Percentiles rank a stretch among this genome's conserved stretches.
phyloP scores from a whole-genome alignment of 2,797 vertebrate genomes.

The Betta splendens region DNA sequence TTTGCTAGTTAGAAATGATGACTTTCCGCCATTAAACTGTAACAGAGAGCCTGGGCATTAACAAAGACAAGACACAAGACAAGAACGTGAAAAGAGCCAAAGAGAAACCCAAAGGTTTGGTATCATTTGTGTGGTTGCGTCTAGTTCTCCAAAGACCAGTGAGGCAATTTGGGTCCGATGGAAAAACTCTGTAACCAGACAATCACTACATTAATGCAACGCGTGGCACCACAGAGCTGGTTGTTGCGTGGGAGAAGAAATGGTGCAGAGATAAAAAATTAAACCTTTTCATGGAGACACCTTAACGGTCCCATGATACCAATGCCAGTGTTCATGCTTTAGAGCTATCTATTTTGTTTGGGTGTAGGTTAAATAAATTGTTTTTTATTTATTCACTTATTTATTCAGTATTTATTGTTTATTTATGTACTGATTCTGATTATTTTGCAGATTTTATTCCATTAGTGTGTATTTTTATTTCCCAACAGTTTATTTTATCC shows the following conservation, averaged over 20 bases:
- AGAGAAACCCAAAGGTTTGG: constrained; percentile 40
- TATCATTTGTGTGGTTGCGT: constrained; percentile 64
- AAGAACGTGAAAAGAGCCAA: constrained; percentile 22
- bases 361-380: constrained; percentile 68
- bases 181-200: constrained; percentile 43
- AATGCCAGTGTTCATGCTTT: constrained; percentile 62
- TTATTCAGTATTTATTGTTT: constrained; percentile 84
- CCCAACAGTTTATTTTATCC: constrained; percentile 67
- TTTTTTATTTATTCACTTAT: constrained; percentile 80
- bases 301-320: constrained; percentile 58
- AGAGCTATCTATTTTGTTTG: constrained; percentile 75
- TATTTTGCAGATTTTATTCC: constrained; percentile 71
- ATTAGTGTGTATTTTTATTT: constrained; percentile 81
- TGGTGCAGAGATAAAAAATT: constrained; percentile 55
- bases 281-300: constrained; percentile 52
- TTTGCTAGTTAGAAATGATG: constrained; percentile 43
- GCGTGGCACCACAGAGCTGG: constrained; percentile 73
- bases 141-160: constrained; percentile 45
- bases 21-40: constrained; percentile 34
- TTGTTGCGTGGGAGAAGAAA: constrained; percentile 64
- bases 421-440: constrained; percentile 76
- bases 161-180: constrained; percentile 32
- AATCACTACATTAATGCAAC: constrained; percentile 50
- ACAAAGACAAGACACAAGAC: too few species aligned
- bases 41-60: constrained; percentile 51